Evolutionary conservation across 2,797 vertebrate species (phyloP).

Genomic region (Acipenser ruthenus): DNA sequence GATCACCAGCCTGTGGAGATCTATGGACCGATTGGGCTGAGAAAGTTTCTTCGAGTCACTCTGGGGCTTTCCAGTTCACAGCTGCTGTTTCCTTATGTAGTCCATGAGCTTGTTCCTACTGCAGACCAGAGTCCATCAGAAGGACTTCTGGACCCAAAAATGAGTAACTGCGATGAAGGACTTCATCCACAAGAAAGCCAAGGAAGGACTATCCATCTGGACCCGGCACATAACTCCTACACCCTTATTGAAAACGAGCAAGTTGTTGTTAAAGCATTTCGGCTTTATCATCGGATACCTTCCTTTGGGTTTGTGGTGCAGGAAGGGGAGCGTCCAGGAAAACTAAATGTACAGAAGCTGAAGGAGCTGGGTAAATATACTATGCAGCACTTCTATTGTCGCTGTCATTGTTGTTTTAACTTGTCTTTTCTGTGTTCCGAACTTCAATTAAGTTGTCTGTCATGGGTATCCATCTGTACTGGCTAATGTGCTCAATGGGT

Average conservation of each 20-base stretch:
- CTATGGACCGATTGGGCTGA: slow-evolving; percentile 74
- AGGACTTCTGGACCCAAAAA: slow-evolving; percentile 41
- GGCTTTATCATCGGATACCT: slow-evolving; percentile 81
- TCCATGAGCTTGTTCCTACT: slow-evolving; percentile 82
- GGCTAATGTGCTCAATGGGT: too few species aligned
- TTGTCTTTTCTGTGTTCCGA: too few species aligned
- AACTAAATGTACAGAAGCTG: slow-evolving; percentile 68
- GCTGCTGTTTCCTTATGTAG: slow-evolving; percentile 68
- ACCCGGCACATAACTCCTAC: slow-evolving; percentile 55
- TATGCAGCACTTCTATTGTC: background rate
- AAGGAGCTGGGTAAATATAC: slow-evolving; percentile 66
- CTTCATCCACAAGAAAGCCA: slow-evolving; percentile 56
- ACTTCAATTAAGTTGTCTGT: too few species aligned
- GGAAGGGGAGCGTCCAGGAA: slow-evolving; percentile 71
- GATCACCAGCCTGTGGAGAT: slow-evolving; percentile 60
- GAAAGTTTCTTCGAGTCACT: slow-evolving; percentile 63
- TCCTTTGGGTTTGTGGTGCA: slow-evolving; percentile 83
- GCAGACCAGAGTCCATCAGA: slow-evolving; percentile 71
- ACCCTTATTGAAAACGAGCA: slow-evolving; percentile 65
- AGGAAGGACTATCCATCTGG: slow-evolving; percentile 58
- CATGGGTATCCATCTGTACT: too few species aligned
- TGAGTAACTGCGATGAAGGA: slow-evolving; percentile 26
- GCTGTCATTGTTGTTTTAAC: too few species aligned
- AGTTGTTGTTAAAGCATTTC: slow-evolving; percentile 73
- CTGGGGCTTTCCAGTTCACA: slow-evolving; percentile 77